Percentiles rank a stretch among this genome's conserved stretches.
These are phyloP conservation scores for Panzeria rudis DNA, from an alignment of 2,888 invertebrate species.

Conservation along the genomic window DNA sequence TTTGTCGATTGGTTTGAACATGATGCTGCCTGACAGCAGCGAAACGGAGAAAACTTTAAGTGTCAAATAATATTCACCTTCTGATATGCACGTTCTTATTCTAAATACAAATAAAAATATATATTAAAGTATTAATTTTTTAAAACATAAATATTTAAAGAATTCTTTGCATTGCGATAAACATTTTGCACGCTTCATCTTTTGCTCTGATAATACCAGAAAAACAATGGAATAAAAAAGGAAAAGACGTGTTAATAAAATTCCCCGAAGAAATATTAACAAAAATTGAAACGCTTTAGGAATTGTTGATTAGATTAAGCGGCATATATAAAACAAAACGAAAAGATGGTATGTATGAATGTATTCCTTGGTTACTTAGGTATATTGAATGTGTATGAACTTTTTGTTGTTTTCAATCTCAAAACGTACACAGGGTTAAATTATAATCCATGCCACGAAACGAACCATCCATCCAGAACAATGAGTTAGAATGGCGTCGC, in stretches of 20 bases:
- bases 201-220: constrained; percentile 30
- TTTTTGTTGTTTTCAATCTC: constrained; percentile 3
- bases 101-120: background rate
- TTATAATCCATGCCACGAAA: constrained; percentile 49
- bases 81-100: background rate
- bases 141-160: constrained; percentile 4
- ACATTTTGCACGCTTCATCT: constrained; percentile 39
- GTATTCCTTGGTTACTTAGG: constrained; percentile 2
- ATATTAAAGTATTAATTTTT: background rate
- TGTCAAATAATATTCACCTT: background rate
- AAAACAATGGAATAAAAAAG: constrained; percentile 10
- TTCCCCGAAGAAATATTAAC: constrained; percentile 76
- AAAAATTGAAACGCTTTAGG: constrained; percentile 81
- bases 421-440: constrained; percentile 33
- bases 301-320: constrained; percentile 79
- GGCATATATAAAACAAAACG: constrained; percentile 46
- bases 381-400: constrained; percentile 1
- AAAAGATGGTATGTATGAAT: constrained; percentile 1
- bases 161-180: constrained; percentile 8
- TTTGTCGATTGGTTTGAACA: too few relatives aligned
- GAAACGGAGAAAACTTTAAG: background rate
- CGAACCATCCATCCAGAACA: background rate
- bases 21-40: background rate
- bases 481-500: constrained; percentile 43
- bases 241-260: constrained; percentile 32